Evolutionary conservation across 2,113 vertebrate genomes (phyloP), one percentile per base, ranked within the genome.

Genomic region (Choloepus hoffmanni): DNA sequence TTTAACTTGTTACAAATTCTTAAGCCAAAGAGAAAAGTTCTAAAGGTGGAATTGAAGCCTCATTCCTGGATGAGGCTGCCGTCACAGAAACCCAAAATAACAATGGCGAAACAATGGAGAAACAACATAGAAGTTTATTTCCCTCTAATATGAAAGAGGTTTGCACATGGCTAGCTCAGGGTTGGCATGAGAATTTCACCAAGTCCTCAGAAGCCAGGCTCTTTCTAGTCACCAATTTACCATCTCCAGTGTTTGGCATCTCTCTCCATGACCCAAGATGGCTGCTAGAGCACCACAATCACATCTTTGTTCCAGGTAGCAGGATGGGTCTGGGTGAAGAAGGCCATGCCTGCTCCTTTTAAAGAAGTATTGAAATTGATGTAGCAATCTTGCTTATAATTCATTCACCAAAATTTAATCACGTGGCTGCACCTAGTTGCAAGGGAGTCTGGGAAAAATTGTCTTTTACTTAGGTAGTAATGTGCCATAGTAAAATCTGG

Each of bases 321-420:
- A 45, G 21, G 36, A 23, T 53, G 26, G 12, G 26, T 30, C 36
- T 78, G 48, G 11, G 4, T 45, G 53, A 65, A 83, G 43, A 72
- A 79, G 28, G 24, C 5, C 5, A 10, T 88, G 55, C 26, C 28
- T 2, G 1, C 14, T 72, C 28, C 19, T 30, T 84, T 85, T 65
- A 73, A 72, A 78, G 53, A 65, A 6, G 68, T 68, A 48, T 65
- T 60, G 50, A 36, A 84, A 85, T 43, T 26, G 63, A 72, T 30
- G 48, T 58, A 33, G 24, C 40, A 50, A 26, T 87, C 43, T 77
- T 76, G 10, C 40, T 74, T 87, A 72, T 26, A 73, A 65, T 40
- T 94, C 40, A 79, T 74, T 84, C 79, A 23, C 28, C 63, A 86
- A 76, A 60, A 83, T 90, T 73, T 85, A 86, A 68, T 89, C 14